Conservation (phyloP, 2,797 vertebrate genomes). For the Lates japonicus region DNA sequence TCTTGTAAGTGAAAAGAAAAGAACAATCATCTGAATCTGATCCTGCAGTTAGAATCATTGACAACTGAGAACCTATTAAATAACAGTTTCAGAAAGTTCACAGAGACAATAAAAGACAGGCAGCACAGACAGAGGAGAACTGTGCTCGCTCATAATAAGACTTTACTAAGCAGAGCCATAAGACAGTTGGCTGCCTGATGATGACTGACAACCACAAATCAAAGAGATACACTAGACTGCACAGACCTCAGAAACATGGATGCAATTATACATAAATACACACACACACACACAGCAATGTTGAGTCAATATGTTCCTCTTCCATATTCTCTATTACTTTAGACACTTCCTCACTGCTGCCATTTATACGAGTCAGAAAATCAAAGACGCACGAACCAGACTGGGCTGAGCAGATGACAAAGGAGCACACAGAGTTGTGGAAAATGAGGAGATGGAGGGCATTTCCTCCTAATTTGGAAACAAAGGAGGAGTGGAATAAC, state of each 20-base stretch:
- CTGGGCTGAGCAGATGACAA: slow-evolving; percentile 36
- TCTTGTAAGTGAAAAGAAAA: neutral
- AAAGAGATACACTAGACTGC: slow-evolving; percentile 30
- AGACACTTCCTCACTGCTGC: slow-evolving; percentile 37
- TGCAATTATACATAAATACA: slow-evolving; percentile 8
- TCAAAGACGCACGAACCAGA: slow-evolving; percentile 32
- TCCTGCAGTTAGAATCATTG: neutral
- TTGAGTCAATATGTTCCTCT: slow-evolving; percentile 37
- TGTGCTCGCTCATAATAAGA: slow-evolving; percentile 30
- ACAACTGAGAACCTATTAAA: slow-evolving; percentile 14
- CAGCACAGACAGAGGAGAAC: slow-evolving; percentile 22
- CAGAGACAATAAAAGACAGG: slow-evolving; percentile 4
- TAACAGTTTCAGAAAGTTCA: slow-evolving; percentile 18
- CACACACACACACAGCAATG: slow-evolving; percentile 8
- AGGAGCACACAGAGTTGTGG: slow-evolving; percentile 30
- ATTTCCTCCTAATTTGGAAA: slow-evolving; percentile 52
- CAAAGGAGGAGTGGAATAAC: slow-evolving; percentile 34
- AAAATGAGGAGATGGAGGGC: slow-evolving; percentile 40
- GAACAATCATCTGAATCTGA: slow-evolving; percentile 12
- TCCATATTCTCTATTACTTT: slow-evolving; percentile 24
- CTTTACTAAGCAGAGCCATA: slow-evolving; percentile 25
- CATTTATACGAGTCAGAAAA: slow-evolving; percentile 51
- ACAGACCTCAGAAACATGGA: slow-evolving; percentile 19
- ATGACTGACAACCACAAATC: slow-evolving; percentile 59
- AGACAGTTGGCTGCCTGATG: slow-evolving; percentile 34